Percentiles rank a stretch among this genome's conserved stretches.
Conservation (phyloP, 2,888 invertebrate genomes). For the Hedya salicella region DNA sequence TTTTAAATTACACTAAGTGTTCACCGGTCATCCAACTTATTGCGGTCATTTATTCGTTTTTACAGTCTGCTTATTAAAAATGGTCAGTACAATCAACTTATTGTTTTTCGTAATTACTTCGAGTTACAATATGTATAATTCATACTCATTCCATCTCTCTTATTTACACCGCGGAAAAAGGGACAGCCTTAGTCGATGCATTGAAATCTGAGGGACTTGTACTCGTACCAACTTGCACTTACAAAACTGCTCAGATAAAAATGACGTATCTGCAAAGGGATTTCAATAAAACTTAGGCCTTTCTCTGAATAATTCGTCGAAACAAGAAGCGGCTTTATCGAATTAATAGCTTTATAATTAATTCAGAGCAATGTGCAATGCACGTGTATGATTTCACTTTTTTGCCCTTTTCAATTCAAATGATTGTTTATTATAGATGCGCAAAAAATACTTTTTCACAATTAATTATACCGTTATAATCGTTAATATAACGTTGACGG, state of each 20-base stretch:
- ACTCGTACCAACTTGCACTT: neutral
- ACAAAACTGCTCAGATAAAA: neutral
- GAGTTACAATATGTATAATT: constrained; percentile 14
- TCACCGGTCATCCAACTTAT: neutral
- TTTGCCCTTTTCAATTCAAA: constrained; percentile 15
- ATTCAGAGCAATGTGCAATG: constrained; percentile 1
- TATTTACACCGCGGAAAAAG: neutral
- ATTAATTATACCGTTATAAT: too few species aligned
- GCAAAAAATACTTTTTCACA: neutral
- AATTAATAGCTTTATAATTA: constrained; percentile 30
- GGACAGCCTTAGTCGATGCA: constrained; percentile 5
- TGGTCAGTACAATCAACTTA: neutral
- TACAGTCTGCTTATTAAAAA: neutral
- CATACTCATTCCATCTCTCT: constrained; percentile 9
- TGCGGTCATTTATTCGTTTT: neutral
- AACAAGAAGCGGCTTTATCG: constrained; percentile 8
- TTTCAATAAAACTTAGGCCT: neutral
- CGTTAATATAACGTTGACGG: too few species aligned
- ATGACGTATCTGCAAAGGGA: neutral
- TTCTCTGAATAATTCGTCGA: neutral
- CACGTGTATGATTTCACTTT: constrained; percentile 12
- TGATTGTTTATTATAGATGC: neutral
- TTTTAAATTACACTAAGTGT: neutral
- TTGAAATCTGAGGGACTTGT: neutral
- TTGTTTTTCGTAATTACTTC: constrained; percentile 21